A percentile compares a stretch with the other conserved stretches of the same genome.
These are phyloP conservation scores for Pomacea maculata DNA, from an alignment of 1,140 invertebrate species.

Conservation along the genomic window DNA sequence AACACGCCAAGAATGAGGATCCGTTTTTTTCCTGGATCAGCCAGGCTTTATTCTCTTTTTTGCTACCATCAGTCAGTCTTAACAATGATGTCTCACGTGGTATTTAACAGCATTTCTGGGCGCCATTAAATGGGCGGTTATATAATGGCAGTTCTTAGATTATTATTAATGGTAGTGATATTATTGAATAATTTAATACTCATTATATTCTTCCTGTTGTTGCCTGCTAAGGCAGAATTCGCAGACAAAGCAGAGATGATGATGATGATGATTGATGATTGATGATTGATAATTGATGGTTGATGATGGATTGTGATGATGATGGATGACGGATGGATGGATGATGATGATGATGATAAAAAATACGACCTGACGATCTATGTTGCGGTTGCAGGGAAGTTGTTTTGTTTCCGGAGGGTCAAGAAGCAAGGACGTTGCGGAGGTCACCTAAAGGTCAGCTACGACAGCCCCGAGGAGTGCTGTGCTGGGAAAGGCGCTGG, in stretches of 20 bases:
- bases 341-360: too few relatives aligned
- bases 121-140: background rate
- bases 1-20: too few relatives aligned
- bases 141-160: background rate
- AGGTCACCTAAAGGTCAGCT: slow-evolving; percentile 35
- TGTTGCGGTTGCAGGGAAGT: slow-evolving; percentile 27
- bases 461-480: slow-evolving; percentile 35
- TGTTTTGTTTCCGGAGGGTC: slow-evolving; percentile 43
- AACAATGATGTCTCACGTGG: background rate
- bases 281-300: too few relatives aligned
- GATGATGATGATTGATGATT: too few relatives aligned
- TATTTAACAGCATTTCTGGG: background rate
- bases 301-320: too few relatives aligned
- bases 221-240: too few relatives aligned
- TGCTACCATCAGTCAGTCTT: background rate
- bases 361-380: too few relatives aligned
- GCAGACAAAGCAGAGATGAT: too few relatives aligned
- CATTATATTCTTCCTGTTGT: too few relatives aligned
- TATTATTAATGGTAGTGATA: background rate
- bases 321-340: too few relatives aligned
- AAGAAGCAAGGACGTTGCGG: slow-evolving; percentile 36
- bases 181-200: background rate
- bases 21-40: too few relatives aligned
- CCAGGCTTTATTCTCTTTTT: background rate
- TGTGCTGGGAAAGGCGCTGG: slow-evolving; percentile 40